Percentiles rank a stretch among this genome's conserved stretches.
Evolutionary conservation across 2,888 invertebrate species (phyloP).

Genomic region (Chrysolina americana): DNA sequence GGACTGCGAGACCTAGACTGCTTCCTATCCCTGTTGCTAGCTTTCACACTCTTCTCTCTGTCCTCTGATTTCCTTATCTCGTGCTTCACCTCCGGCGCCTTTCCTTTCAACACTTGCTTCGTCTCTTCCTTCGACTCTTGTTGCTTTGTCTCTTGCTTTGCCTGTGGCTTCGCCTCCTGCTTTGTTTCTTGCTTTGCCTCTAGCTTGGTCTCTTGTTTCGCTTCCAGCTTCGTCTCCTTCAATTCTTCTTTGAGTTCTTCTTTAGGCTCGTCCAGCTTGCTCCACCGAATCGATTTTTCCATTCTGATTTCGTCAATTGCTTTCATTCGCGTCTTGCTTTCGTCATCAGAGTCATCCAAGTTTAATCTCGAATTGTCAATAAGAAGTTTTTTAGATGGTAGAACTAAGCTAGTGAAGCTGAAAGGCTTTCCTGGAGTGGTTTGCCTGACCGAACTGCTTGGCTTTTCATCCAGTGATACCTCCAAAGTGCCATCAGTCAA

Average conservation of each 20-base stretch:
- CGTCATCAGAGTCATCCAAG: slow-evolving; percentile 60
- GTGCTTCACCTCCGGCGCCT: not conserved
- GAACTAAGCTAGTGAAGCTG: slow-evolving; percentile 56
- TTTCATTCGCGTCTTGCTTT: slow-evolving; percentile 50
- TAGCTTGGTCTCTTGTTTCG: not conserved
- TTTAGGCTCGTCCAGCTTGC: slow-evolving; percentile 5
- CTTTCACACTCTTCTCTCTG: not conserved
- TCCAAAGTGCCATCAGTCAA: not conserved
- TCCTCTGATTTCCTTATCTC: slow-evolving; percentile 22
- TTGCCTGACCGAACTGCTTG: slow-evolving; percentile 15
- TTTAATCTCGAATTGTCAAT: slow-evolving; percentile 58
- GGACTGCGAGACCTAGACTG: slow-evolving; percentile 33
- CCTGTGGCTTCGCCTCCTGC: not conserved
- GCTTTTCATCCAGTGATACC: not conserved
- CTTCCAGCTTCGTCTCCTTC: slow-evolving; percentile 13
- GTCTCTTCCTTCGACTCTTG: slow-evolving; percentile 19
- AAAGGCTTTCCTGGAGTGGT: slow-evolving; percentile 49
- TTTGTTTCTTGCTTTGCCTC: not conserved
- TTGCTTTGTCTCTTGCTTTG: slow-evolving; percentile 21
- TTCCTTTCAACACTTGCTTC: not conserved
- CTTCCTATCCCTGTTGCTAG: slow-evolving; percentile 23
- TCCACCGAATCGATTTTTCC: slow-evolving; percentile 21
- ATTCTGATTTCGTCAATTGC: slow-evolving; percentile 50
- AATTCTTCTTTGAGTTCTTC: not conserved
- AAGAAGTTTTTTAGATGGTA: slow-evolving; percentile 58